phyloP scores from a whole-genome alignment of 2,888 invertebrate species.

The Agonopterix subpropinquella region DNA sequence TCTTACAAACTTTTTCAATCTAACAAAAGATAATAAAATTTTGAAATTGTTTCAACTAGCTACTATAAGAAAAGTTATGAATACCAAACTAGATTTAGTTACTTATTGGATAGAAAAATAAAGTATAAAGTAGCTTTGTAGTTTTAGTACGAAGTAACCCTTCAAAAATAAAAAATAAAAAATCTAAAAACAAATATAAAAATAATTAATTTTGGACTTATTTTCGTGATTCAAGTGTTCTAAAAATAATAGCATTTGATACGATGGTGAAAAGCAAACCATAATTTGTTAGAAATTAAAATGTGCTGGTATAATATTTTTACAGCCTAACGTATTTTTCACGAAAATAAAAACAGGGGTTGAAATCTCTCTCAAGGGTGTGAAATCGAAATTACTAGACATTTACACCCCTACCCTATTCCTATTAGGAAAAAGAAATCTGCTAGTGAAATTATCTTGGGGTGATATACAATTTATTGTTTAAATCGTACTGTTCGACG shows the following conservation, averaged over 20 bases:
- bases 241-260: no score
- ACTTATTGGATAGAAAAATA: no score
- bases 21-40: no score
- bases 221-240: no score
- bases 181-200: no score
- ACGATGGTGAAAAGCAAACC: no score
- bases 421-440: slow-evolving; percentile 32
- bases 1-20: no score
- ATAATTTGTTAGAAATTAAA: slow-evolving; percentile 16
- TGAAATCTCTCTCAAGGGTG: slow-evolving; percentile 37
- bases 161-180: no score
- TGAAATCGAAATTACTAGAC: slow-evolving; percentile 33
- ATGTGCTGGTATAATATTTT: slow-evolving; percentile 24
- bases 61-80: slow-evolving; percentile 1
- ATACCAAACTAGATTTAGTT: neutral
- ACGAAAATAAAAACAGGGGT: slow-evolving; percentile 31
- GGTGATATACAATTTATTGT: slow-evolving; percentile 19
- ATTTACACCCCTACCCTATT: slow-evolving; percentile 19
- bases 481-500: slow-evolving; percentile 15
- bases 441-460: slow-evolving; percentile 16
- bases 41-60: neutral
- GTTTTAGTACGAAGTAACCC: no score
- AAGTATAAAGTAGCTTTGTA: no score
- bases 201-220: no score
- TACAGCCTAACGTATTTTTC: slow-evolving; percentile 22